Conservation (phyloP, 2,797 vertebrate genomes). For the Ambastaia sidthimunki region DNA sequence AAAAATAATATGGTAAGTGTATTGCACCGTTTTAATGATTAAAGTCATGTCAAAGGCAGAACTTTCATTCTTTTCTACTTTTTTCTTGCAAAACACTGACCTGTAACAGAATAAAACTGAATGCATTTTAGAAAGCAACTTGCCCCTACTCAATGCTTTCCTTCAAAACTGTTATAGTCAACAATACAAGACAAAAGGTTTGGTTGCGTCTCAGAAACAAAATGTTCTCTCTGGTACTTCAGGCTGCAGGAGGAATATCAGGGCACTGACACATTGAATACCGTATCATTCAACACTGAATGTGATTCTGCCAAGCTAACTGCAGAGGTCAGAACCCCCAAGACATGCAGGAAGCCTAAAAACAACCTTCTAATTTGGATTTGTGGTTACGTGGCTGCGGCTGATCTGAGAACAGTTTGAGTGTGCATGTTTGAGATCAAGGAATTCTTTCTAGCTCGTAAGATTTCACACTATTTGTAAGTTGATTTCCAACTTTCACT, state of each 20-base stretch:
- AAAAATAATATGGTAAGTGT: neutral
- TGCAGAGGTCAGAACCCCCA: neutral
- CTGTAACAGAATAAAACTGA: neutral
- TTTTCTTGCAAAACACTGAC: neutral
- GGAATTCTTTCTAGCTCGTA: constrained; percentile 51
- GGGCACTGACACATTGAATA: constrained; percentile 6
- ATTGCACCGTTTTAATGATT: neutral
- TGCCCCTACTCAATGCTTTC: constrained; percentile 1
- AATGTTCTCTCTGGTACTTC: constrained; percentile 39
- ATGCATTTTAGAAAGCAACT: constrained; percentile 8
- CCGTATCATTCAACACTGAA: constrained; percentile 10
- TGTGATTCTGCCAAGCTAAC: neutral
- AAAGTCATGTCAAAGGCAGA: neutral
- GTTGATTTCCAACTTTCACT: constrained; percentile 70
- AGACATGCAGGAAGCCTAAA: constrained; percentile 13
- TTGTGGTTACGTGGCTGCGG: neutral
- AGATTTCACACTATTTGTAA: constrained; percentile 69
- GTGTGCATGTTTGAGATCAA: neutral
- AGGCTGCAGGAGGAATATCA: constrained; percentile 28
- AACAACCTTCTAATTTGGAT: constrained; percentile 22
- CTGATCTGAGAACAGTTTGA: neutral
- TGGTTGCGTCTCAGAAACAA: constrained; percentile 44
- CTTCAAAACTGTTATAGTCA: constrained; percentile 7
- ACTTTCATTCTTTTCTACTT: neutral
- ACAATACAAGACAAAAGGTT: constrained; percentile 35